These are phyloP conservation scores for Boleophthalmus pectinirostris DNA, from an alignment of 2,113 vertebrate genomes.

Conservation along the genomic window DNA sequence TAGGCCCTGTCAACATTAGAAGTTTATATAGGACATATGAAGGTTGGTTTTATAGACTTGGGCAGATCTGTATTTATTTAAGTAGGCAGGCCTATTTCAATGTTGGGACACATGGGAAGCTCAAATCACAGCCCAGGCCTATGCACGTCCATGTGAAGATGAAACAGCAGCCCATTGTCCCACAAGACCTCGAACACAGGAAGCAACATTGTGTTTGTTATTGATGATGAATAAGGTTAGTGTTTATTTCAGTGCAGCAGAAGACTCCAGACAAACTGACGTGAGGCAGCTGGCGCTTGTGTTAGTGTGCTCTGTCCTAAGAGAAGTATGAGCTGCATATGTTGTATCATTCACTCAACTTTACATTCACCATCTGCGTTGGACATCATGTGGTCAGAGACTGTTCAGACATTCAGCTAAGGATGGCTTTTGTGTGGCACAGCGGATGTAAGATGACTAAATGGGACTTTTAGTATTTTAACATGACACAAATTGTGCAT, in stretches of 20 bases:
- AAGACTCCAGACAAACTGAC: neutral
- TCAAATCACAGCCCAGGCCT: slow-evolving; percentile 52
- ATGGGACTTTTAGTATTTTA: slow-evolving; percentile 8
- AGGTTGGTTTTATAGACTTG: neutral
- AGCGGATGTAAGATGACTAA: slow-evolving; percentile 50
- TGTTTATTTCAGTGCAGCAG: slow-evolving; percentile 36
- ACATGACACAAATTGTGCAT: neutral
- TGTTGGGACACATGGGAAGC: slow-evolving; percentile 3
- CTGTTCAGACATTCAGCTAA: slow-evolving; percentile 58
- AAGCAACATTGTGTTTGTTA: slow-evolving; percentile 45
- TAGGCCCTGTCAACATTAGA: neutral
- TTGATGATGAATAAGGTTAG: slow-evolving; percentile 25
- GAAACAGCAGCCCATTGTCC: slow-evolving; percentile 59
- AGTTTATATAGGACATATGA: neutral
- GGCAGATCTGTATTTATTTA: neutral
- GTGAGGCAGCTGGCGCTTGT: slow-evolving; percentile 2
- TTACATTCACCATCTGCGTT: slow-evolving; percentile 64
- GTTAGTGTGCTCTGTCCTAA: slow-evolving; percentile 1
- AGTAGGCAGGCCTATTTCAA: neutral
- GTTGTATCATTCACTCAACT: slow-evolving; percentile 42
- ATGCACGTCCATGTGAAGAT: slow-evolving; percentile 26
- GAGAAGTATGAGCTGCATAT: slow-evolving; percentile 41
- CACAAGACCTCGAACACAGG: slow-evolving; percentile 26
- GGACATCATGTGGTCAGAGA: slow-evolving; percentile 67
- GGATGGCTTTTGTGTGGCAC: slow-evolving; percentile 50